Evolutionary conservation across 2,113 vertebrate genomes (phyloP).

Genomic region (Vanacampus margaritifer): DNA sequence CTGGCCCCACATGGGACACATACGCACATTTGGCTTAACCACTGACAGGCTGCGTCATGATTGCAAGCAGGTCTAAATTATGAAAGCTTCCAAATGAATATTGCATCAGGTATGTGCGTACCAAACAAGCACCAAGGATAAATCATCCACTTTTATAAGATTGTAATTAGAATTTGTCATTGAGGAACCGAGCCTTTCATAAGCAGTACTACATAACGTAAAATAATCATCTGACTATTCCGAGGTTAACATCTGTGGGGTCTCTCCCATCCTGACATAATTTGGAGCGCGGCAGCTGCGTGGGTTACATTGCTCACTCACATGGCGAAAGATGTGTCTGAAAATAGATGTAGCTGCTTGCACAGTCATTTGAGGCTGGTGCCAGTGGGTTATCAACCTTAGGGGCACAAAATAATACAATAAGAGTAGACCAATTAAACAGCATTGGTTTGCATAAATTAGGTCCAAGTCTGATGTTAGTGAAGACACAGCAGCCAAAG

Average conservation of each 20-base stretch:
- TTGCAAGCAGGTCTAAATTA: slow-evolving; percentile 36
- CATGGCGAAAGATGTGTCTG: slow-evolving; percentile 44
- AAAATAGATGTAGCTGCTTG: slow-evolving; percentile 58
- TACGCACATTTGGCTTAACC: neutral
- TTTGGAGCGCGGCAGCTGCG: slow-evolving; percentile 63
- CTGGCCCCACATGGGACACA: neutral
- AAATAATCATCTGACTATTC: neutral
- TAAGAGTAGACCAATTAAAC: neutral
- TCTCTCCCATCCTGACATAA: slow-evolving; percentile 47
- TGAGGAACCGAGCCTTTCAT: neutral
- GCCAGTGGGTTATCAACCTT: neutral
- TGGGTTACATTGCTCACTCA: slow-evolving; percentile 26
- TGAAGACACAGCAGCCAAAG: slow-evolving; percentile 7
- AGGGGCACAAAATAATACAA: neutral
- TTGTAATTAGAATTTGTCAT: neutral
- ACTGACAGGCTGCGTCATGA: slow-evolving; percentile 9
- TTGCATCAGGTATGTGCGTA: slow-evolving; percentile 13
- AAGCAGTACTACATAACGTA: neutral
- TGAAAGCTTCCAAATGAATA: slow-evolving; percentile 36
- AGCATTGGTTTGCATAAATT: neutral
- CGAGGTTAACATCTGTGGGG: slow-evolving; percentile 28
- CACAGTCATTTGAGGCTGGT: neutral
- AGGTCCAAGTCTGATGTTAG: neutral
- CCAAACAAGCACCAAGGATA: neutral
- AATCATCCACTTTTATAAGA: neutral